These are phyloP conservation scores for Gadus macrocephalus DNA, from an alignment of 2,113 vertebrate genomes.

Conservation along the genomic window DNA sequence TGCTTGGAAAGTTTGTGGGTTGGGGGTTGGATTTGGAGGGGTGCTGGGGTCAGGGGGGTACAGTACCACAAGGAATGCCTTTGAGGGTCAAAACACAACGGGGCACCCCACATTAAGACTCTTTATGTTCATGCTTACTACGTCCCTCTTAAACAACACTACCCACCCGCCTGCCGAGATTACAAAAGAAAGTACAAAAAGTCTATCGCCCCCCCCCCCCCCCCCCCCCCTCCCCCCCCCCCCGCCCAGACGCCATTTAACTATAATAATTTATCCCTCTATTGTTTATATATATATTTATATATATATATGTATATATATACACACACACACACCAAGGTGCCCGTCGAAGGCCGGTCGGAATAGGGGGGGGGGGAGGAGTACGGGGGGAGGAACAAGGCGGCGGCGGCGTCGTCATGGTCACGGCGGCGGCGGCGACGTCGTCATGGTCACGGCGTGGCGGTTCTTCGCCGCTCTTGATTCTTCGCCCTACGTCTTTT, in stretches of 20 bases:
- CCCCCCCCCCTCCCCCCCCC: slow-evolving; percentile 34
- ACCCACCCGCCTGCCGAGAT: slow-evolving; percentile 40
- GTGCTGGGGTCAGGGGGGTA: slow-evolving; percentile 17
- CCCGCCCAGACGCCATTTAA: slow-evolving; percentile 32
- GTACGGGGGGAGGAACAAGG: slow-evolving; percentile 5
- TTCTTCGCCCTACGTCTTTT: slow-evolving; percentile 42
- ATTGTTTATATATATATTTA: slow-evolving; percentile 61
- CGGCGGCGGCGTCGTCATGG: too few relatives aligned
- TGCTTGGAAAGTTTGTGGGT: slow-evolving; percentile 49
- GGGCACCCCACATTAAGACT: slow-evolving; percentile 47
- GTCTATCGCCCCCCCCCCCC: slow-evolving; percentile 48
- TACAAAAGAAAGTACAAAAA: slow-evolving; percentile 70
- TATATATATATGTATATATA: slow-evolving; percentile 59
- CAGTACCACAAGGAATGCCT: slow-evolving; percentile 50
- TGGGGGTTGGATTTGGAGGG: slow-evolving; percentile 2
- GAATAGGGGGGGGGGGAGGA: slow-evolving; percentile 11
- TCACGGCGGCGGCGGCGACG: too few relatives aligned
- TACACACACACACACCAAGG: slow-evolving; percentile 34
- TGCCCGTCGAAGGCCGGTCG: slow-evolving; percentile 43
- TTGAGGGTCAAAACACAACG: slow-evolving; percentile 35
- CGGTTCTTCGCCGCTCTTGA: slow-evolving; percentile 7
- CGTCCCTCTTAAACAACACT: slow-evolving; percentile 51
- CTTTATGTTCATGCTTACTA: slow-evolving; percentile 60
- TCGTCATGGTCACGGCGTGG: too few relatives aligned
- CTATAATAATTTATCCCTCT: slow-evolving; percentile 53